These are phyloP conservation scores for Heteromurus nitidus DNA, from an alignment of 2,888 invertebrate species.

Conservation along the genomic window DNA sequence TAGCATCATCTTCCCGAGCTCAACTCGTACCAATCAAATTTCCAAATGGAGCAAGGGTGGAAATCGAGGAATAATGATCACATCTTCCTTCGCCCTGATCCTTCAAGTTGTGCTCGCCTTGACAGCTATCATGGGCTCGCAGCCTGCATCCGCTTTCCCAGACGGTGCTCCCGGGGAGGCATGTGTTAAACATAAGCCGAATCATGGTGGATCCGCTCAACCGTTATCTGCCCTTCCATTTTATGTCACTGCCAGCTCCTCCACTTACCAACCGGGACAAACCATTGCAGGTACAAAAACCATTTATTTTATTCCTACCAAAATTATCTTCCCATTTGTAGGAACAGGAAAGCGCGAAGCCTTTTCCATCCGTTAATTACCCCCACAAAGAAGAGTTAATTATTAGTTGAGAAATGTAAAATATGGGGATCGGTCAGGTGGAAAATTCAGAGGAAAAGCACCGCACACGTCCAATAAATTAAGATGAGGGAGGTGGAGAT, in stretches of 20 bases:
- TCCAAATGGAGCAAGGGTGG: slow-evolving; percentile 24
- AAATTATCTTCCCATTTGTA: too few relatives aligned
- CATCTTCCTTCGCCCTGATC: slow-evolving; percentile 38
- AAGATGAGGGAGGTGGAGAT: too few relatives aligned
- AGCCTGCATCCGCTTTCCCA: slow-evolving; percentile 63
- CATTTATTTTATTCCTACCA: too few relatives aligned
- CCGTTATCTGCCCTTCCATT: slow-evolving; percentile 70
- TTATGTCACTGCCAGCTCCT: slow-evolving; percentile 68
- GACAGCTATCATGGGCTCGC: slow-evolving; percentile 34
- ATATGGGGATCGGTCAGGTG: neutral
- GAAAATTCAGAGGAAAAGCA: too few relatives aligned
- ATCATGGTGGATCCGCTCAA: slow-evolving; percentile 72
- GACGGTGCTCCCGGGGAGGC: slow-evolving; percentile 72
- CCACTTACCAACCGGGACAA: slow-evolving; percentile 68
- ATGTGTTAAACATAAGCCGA: slow-evolving; percentile 71
- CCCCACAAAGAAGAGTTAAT: neutral
- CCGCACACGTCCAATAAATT: too few relatives aligned
- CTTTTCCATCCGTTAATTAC: too few relatives aligned
- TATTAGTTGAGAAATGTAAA: neutral
- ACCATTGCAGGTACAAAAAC: slow-evolving; percentile 68
- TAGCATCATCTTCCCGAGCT: slow-evolving; percentile 3
- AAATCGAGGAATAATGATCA: slow-evolving; percentile 57
- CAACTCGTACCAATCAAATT: slow-evolving; percentile 39
- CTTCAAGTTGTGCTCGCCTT: slow-evolving; percentile 25
- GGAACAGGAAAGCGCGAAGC: too few relatives aligned